These are phyloP conservation scores for Gryllus longicercus DNA, from an alignment of 2,888 invertebrate genomes.

Conservation along the genomic window DNA sequence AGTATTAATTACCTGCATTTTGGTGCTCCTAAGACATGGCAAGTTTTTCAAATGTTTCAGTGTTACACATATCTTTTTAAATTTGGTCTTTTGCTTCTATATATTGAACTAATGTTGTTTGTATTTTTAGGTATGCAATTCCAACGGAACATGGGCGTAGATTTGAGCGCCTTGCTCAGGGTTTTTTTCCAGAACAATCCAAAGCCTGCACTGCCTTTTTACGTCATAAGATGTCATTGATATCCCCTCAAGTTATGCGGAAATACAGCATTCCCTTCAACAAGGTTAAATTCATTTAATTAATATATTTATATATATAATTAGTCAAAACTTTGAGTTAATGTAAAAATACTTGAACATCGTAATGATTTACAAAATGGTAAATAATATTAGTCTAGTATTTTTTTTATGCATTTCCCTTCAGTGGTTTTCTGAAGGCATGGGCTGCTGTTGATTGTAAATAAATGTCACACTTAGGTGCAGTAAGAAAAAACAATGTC, in stretches of 20 bases:
- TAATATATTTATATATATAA: not conserved
- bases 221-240: constrained; percentile 96
- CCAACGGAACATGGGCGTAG: constrained; percentile 93
- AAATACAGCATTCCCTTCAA: constrained; percentile 93
- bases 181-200: constrained; percentile 83
- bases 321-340: not conserved
- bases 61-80: not conserved
- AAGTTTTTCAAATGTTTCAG: not conserved
- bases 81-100: not conserved
- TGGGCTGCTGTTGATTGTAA: too few relatives aligned
- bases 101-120: not conserved
- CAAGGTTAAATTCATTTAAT: constrained; percentile 50
- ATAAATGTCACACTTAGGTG: too few relatives aligned
- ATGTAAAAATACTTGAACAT: not conserved
- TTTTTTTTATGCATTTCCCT: too few relatives aligned
- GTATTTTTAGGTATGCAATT: constrained; percentile 67
- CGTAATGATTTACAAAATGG: too few relatives aligned
- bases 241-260: constrained; percentile 88
- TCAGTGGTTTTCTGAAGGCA: too few relatives aligned
- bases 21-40: constrained; percentile 94
- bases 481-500: too few relatives aligned
- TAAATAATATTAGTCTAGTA: too few relatives aligned
- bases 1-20: constrained; percentile 98
- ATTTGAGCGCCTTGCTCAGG: constrained; percentile 87
- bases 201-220: constrained; percentile 87